These are phyloP conservation scores for Lissocephala sabroskyi DNA, from an alignment of 2,888 invertebrate species.

Conservation along the genomic window DNA sequence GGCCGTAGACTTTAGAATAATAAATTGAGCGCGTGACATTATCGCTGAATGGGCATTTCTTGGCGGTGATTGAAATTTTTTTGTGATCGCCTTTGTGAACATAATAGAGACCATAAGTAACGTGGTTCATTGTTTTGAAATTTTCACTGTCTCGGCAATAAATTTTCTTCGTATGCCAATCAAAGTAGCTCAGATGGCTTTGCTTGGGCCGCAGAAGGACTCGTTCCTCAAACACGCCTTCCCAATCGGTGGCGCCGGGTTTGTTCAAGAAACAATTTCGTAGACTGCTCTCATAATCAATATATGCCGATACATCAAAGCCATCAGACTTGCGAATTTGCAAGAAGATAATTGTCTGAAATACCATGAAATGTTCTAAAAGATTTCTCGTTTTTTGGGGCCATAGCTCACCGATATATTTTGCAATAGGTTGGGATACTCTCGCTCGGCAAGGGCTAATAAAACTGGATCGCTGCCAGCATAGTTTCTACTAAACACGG, in stretches of 20 bases:
- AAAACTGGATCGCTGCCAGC: conserved; percentile 76
- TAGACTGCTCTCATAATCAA: conserved; percentile 77
- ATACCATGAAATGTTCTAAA: too few species aligned
- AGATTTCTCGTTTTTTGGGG: not conserved
- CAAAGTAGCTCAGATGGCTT: conserved; percentile 79
- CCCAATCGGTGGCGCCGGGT: conserved; percentile 77
- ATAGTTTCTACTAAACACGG: conserved; percentile 27
- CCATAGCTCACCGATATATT: conserved; percentile 76
- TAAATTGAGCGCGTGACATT: conserved; percentile 79
- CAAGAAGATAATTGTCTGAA: conserved; percentile 84
- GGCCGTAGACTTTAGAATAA: conserved; percentile 79
- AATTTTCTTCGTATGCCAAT: conserved; percentile 83
- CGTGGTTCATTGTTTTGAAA: conserved; percentile 83
- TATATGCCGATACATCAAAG: conserved; percentile 87
- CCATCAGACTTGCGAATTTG: conserved; percentile 79
- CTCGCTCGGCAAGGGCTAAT: conserved; percentile 80
- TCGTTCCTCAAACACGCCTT: conserved; percentile 78
- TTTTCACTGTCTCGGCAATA: conserved; percentile 83
- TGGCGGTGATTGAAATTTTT: conserved; percentile 81
- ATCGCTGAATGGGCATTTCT: conserved; percentile 75
- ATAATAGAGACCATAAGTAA: conserved; percentile 80
- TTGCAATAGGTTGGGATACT: conserved; percentile 82
- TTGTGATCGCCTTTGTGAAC: conserved; percentile 86
- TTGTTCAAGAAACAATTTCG: conserved; percentile 34
- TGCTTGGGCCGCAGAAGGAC: conserved; percentile 79